Percentiles rank a stretch among this genome's conserved stretches.
Evolutionary conservation across 2,113 vertebrate genomes (phyloP).

Genomic region (Ramphastos sulfuratus): DNA sequence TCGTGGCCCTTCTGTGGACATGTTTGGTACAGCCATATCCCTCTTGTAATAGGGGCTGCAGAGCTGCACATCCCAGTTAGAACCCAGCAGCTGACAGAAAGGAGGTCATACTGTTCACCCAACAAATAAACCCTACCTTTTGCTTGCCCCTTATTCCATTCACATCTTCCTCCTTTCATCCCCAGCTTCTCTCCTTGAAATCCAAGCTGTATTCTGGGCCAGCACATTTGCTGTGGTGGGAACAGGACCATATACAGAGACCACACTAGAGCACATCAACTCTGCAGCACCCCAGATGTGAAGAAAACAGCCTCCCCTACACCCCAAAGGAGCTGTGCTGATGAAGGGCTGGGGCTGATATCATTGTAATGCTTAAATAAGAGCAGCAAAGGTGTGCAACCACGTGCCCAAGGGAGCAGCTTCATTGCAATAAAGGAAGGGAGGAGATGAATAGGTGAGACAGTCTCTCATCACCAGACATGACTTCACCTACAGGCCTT

Average conservation of each 20-base stretch:
- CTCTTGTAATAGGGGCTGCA: no score
- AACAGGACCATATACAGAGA: not conserved
- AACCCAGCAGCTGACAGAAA: not conserved
- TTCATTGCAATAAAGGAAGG: not conserved
- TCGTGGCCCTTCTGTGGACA: no score
- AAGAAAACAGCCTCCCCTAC: not conserved
- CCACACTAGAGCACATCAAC: no score
- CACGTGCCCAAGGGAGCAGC: not conserved
- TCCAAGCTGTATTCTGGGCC: not conserved
- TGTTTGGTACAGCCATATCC: no score
- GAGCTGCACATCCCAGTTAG: not conserved
- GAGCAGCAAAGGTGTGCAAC: not conserved
- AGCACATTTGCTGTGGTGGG: not conserved
- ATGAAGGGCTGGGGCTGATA: not conserved
- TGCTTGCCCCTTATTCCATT: not conserved
- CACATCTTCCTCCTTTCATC: not conserved
- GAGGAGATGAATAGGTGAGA: slow-evolving; percentile 28
- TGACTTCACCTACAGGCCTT: not conserved
- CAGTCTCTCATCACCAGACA: not conserved
- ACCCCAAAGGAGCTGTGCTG: not conserved
- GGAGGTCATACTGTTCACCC: not conserved
- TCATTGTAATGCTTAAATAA: not conserved
- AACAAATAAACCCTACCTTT: not conserved
- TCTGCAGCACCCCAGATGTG: not conserved
- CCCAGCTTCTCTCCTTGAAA: not conserved